Evolutionary conservation across 2,113 vertebrate species (phyloP).

Genomic region (Caloenas nicobarica): DNA sequence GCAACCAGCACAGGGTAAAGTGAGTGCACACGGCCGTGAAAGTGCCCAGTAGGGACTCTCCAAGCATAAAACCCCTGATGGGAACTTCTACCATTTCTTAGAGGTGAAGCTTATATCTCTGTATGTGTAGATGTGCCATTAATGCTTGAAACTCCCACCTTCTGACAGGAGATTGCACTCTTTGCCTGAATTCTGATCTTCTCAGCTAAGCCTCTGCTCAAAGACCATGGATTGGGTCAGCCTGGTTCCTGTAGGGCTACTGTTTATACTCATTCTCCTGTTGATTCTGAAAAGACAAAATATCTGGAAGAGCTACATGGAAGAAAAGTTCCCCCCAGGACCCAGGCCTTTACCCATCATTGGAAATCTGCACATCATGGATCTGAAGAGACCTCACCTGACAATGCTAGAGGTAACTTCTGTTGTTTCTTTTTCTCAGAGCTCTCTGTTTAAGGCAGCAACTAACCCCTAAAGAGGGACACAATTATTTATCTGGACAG

Average conservation of each 20-base stretch:
- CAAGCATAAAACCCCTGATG: not conserved
- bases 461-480: not conserved
- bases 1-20: not conserved
- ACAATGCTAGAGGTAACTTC: conserved; percentile 37
- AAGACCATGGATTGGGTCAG: conserved; percentile 1
- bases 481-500: not conserved
- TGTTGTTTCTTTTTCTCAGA: not conserved
- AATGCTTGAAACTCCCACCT: not conserved
- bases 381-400: conserved; percentile 22
- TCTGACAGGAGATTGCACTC: not conserved
- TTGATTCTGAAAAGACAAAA: conserved; percentile 1
- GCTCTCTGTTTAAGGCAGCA: not conserved
- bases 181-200: not conserved
- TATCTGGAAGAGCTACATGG: not conserved
- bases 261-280: not conserved
- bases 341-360: conserved; percentile 53
- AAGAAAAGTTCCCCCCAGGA: conserved; percentile 44
- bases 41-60: not conserved
- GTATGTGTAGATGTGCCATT: not conserved
- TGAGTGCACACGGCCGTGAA: rapidly evolving
- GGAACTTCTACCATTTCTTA: not conserved
- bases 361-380: conserved; percentile 64
- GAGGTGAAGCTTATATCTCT: not conserved
- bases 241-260: not conserved
- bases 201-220: not conserved